These are phyloP conservation scores for Chaetogeoica ovagalla DNA, from an alignment of 2,888 invertebrate species.

Conservation along the genomic window DNA sequence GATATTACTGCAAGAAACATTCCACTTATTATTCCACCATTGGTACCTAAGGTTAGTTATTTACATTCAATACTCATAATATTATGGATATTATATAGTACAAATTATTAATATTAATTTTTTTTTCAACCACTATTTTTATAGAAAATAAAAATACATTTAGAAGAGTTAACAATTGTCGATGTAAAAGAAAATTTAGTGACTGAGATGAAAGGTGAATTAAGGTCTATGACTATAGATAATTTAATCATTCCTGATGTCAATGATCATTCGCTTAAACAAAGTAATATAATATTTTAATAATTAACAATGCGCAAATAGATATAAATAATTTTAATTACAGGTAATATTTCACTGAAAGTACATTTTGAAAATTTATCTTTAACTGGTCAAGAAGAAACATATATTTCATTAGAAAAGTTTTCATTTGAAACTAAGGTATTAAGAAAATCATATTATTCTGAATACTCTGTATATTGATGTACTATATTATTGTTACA, in stretches of 20 bases:
- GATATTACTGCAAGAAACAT: slow-evolving; percentile 11
- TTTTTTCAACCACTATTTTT: background rate
- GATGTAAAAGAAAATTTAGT: slow-evolving; percentile 48
- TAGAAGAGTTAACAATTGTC: slow-evolving; percentile 43
- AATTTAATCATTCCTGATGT: slow-evolving; percentile 33
- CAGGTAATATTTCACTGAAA: slow-evolving; percentile 47
- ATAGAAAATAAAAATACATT: slow-evolving; percentile 40
- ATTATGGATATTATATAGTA: too few relatives aligned
- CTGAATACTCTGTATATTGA: background rate
- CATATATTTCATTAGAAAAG: slow-evolving; percentile 64
- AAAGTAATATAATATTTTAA: slow-evolving; percentile 23
- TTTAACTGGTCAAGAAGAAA: slow-evolving; percentile 59
- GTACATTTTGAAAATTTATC: slow-evolving; percentile 38
- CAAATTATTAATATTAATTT: background rate
- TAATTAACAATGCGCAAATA: background rate
- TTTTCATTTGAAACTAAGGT: slow-evolving; percentile 71
- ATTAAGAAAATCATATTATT: slow-evolving; percentile 32
- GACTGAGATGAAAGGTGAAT: slow-evolving; percentile 46
- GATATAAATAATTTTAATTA: slow-evolving; percentile 7
- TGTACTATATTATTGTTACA: background rate
- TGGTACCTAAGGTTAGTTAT: slow-evolving; percentile 38
- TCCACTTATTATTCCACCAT: slow-evolving; percentile 32
- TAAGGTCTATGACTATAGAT: slow-evolving; percentile 40
- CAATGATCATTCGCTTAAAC: slow-evolving; percentile 36
- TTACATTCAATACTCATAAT: background rate